Base-by-base conservation (phyloP, 2,113 vertebrate genomes). In the Nothobranchius furzeri region DNA sequence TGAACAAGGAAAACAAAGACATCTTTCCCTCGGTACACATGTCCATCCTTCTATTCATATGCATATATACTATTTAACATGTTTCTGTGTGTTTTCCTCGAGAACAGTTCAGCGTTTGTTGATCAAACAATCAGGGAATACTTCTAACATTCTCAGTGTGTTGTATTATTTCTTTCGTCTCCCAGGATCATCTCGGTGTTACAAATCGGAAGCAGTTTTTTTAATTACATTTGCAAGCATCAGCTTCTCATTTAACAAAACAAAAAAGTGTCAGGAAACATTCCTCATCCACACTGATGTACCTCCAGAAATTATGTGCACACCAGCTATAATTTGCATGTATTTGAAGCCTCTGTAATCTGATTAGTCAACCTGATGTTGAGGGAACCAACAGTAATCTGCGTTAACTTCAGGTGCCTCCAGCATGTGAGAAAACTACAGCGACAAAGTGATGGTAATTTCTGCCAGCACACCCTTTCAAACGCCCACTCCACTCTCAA, bases 401-500 rank as follows among this genome's bases (percentile, higher is more conserved):
- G 56, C 52, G 73, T 70, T 73, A 75, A 40, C 69, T 46, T 17
- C 78, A 70, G 63, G 76, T 78, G 85, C 85, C 78, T 79, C 52
- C 50, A 78, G 82, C 71, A 2, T 75, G 65, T 3, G 43, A 74
- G 48, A 78, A 78, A 70, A 68, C 76, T 75, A 69, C 65, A 61
- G 71, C 64, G 76, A 79, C 73, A 82, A 84, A 79, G 61, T 55
- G 72, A 70, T 83, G 69, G 81, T 83, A 70, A 86, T 85, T 78
- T 81, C 76, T 86, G 85, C 67, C 79, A 76, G 64, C 40, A 57
- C 49, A 85, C 76, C 80, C 67, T 82, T 80, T 79, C 65, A 73
- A 25, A 73, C 85, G 69, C 86, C 86, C 79, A 84, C 86, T 60
- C 83, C 71, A 61, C 66, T 55, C 63, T 77, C 80, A 81, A 72